Evolutionary conservation across 2,888 invertebrate species (phyloP).

Genomic region (Epiblema foenella): DNA sequence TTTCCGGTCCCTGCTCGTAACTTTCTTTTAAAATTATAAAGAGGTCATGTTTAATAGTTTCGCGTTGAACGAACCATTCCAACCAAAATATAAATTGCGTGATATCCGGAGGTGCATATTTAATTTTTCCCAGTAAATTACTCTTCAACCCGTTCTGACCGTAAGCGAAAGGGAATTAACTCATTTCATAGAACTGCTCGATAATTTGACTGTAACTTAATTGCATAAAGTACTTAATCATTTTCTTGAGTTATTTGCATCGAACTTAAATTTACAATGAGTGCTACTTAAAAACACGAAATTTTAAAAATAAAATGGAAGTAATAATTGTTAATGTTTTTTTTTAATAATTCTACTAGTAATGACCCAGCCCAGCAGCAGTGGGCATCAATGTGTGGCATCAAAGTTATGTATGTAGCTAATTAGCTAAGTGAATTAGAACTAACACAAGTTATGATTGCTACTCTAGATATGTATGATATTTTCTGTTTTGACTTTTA

Average conservation of each 20-base stretch:
- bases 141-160: conserved; percentile 24
- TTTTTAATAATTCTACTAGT: too few species aligned
- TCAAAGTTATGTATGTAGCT: too few species aligned
- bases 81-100: neutral
- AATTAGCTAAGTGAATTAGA: too few species aligned
- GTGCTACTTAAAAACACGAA: neutral
- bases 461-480: too few species aligned
- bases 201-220: conserved; percentile 23
- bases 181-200: conserved; percentile 11
- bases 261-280: neutral
- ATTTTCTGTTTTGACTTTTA: too few species aligned
- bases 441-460: too few species aligned
- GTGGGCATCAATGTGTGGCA: too few species aligned
- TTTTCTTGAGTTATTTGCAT: conserved; percentile 5
- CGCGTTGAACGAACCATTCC: neutral
- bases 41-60: neutral
- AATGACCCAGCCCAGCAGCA: too few species aligned
- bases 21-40: too few species aligned
- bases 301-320: too few species aligned
- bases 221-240: conserved; percentile 13
- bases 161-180: conserved; percentile 29
- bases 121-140: conserved; percentile 23
- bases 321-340: too few species aligned
- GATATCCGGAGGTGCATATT: conserved; percentile 19
- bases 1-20: too few species aligned